Evolutionary conservation across 2,888 invertebrate genomes (phyloP), one percentile per base, ranked within the genome.

Genomic region (Frankliniella intonsa): DNA sequence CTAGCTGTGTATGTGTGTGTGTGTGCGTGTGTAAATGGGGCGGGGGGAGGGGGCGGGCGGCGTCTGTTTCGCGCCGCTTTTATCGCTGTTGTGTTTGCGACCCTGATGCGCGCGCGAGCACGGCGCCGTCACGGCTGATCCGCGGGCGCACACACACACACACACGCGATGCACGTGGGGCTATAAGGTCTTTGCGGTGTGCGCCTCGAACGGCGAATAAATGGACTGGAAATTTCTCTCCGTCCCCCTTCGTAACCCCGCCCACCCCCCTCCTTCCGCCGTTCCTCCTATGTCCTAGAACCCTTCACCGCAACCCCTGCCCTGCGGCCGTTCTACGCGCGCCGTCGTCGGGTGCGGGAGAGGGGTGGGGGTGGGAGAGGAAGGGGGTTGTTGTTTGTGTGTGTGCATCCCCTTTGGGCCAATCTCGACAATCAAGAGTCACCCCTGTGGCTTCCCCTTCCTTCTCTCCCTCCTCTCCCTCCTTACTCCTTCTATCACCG

Each of bases 141-240:
- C 38, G 62, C 62, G 17, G 17, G 19, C 62, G 38, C 14, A 19
- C 17, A 55, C 55, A 55, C 14, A 19, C 55, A 19, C 55, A 14
- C 14, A 19, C 14, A 55, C 55, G 12, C 55, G 12, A 12, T 11
- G 17, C 55, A 17, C 55, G 55, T 1, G 2, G 3, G 55, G 3
- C 55, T 55, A 55, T 19, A 55, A 14, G 65, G 69, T n/a, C 22
- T 22, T 38, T 22, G 69, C 69, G 22, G n/a, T 3, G n/a, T 3
- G 22, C 25, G 69, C 69, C 69, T 76, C 69, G 25, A 76, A 76
- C 69, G 69, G 25, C 69, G 69, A 22, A 25, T 76, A 76, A 76
- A 76, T 76, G 69, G 69, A 76, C 69, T 76, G 69, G 69, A 76
- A 76, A 76, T 25, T 76, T 12, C 10, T 25, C 22, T 25, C 69